Evolutionary conservation across 2,797 vertebrate species (phyloP), one percentile per base, ranked within the genome.

Genomic region (Coilia nasus): DNA sequence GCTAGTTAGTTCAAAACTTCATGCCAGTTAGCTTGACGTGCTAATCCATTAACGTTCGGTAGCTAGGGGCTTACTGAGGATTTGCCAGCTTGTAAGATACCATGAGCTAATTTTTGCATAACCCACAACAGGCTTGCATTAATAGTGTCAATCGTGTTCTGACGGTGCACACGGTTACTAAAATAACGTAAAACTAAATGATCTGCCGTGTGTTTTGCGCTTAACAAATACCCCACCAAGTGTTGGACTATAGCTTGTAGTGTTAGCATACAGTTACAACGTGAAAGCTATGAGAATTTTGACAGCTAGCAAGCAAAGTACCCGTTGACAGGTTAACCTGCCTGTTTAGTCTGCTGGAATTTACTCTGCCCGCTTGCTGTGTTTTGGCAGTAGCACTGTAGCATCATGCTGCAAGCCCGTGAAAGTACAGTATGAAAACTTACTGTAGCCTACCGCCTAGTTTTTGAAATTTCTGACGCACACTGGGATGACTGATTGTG

Each of bases 81-180:
- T 82, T 84, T 56, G 59, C 67, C n/a, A 35, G 23, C 62, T 46
- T 80, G 78, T 57, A 46, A 59, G 50, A 84, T 86, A 83, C 60
- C 46, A 28, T 31, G 46, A 75, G 71, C 59, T 84, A 21, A 10
- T 82, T 64, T 64, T 54, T 75, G 67, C 41, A 84, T 21, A 46
- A 81, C 81, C 47, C 47, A 57, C 56, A 84, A 60, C 71, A 19
- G 25, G 44, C 35, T 17, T 78, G 35, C 19, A 21, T 21, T 17
- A 41, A 7, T 21, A n/a, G n/a, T n/a, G n/a, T n/a, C n/a, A n/a
- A n/a, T n/a, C n/a, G n/a, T n/a, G n/a, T 44, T 78, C 17, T 78
- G 35, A 44, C 19, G 31, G 7, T 19, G 14, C 71, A 4, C 25
- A 71, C 5, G 14, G 6, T 75, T 17, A 41, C 31, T 21, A 44